Conservation (phyloP, 2,113 vertebrate genomes). For the Amia ocellicauda region DNA sequence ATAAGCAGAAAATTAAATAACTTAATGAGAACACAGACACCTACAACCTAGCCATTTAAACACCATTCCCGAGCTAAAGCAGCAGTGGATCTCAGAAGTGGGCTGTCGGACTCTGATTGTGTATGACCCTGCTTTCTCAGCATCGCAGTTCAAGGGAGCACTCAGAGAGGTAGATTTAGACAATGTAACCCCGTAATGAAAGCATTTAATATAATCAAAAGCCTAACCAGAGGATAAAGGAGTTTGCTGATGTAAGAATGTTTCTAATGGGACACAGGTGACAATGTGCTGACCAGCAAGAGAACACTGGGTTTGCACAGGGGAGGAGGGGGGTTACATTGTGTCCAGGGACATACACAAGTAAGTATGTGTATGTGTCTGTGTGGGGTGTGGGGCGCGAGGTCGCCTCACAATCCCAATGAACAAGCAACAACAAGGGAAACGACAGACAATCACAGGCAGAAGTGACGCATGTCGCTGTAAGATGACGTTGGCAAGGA, state of each 20-base stretch:
- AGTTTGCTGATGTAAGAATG: conserved; percentile 59
- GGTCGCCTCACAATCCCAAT: conserved; percentile 16
- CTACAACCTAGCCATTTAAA: too few species aligned
- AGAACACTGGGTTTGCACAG: conserved; percentile 57
- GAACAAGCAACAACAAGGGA: conserved; percentile 7
- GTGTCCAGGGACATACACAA: conserved; percentile 6
- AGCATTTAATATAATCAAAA: too few species aligned
- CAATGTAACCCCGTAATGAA: too few species aligned
- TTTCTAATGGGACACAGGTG: conserved; percentile 69
- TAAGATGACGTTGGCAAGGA: conserved; percentile 17
- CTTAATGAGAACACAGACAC: too few species aligned
- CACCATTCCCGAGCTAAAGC: too few species aligned
- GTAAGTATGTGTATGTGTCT: conserved; percentile 16
- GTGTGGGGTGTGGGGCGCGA: conserved; percentile 16
- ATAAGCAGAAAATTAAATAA: too few species aligned
- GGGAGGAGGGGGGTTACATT: conserved; percentile 36
- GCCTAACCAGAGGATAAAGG: background rate
- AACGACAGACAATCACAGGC: background rate
- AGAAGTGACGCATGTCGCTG: conserved; percentile 13
- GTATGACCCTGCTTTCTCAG: too few species aligned
- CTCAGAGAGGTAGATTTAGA: too few species aligned
- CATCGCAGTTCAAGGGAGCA: too few species aligned
- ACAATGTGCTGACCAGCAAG: conserved; percentile 66
- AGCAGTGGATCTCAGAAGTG: too few species aligned
- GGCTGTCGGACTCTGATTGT: too few species aligned